Conservation (phyloP, 2,888 invertebrate species). For the Sabatieria punctata region DNA sequence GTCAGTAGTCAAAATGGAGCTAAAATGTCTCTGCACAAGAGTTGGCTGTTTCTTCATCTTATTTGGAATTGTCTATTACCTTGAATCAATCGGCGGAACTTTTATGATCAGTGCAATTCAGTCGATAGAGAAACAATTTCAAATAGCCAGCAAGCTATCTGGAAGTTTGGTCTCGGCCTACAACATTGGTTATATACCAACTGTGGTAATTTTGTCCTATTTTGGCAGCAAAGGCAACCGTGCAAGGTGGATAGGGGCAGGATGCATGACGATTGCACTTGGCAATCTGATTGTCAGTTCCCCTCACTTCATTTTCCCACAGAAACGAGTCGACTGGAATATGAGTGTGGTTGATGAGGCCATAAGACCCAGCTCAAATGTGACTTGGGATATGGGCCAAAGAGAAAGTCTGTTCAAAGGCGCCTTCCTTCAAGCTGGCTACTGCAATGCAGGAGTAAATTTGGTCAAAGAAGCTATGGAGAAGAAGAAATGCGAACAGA, state of each 20-base stretch:
- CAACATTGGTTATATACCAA: constrained; percentile 28
- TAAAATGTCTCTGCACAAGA: no score
- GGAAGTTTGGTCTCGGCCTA: constrained; percentile 29
- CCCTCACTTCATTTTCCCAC: constrained; percentile 26
- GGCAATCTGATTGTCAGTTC: constrained; percentile 25
- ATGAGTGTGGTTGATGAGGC: no score
- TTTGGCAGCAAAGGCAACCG: constrained; percentile 14
- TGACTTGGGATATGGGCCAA: no score
- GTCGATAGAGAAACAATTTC: constrained; percentile 19
- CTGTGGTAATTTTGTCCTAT: constrained; percentile 26
- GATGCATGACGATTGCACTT: constrained; percentile 26
- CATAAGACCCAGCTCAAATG: no score
- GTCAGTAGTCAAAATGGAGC: no score
- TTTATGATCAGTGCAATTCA: constrained; percentile 29
- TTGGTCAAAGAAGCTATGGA: background rate
- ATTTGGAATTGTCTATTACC: no score
- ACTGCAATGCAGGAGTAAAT: constrained; percentile 21
- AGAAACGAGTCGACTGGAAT: no score
- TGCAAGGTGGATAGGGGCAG: constrained; percentile 25
- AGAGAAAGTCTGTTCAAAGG: no score
- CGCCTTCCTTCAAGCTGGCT: no score
- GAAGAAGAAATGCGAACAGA: background rate
- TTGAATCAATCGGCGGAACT: constrained; percentile 30
- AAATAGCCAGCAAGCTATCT: constrained; percentile 26
- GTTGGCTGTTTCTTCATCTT: no score